These are phyloP conservation scores for Protobothrops flavoviridis DNA, from an alignment of 2,113 vertebrate species.

Conservation along the genomic window DNA sequence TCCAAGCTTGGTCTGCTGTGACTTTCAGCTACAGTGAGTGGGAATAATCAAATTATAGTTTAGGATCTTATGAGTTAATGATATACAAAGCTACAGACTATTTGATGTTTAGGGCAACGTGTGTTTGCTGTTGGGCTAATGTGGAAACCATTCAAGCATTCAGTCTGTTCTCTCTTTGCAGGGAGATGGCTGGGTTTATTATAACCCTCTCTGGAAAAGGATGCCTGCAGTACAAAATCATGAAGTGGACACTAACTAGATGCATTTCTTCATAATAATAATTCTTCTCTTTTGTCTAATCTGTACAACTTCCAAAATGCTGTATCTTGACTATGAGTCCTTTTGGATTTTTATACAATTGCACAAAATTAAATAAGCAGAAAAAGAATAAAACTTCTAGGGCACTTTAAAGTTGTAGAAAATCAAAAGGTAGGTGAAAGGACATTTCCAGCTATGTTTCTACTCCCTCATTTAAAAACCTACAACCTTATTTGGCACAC, in stretches of 20 bases:
- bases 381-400: constrained; percentile 62
- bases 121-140: background rate
- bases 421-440: constrained; percentile 57
- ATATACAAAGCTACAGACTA: background rate
- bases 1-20: background rate
- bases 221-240: constrained; percentile 64
- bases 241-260: constrained; percentile 61
- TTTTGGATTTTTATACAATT: constrained; percentile 66
- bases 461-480: background rate
- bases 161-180: constrained; percentile 61
- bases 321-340: constrained; percentile 63
- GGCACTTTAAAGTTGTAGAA: constrained; percentile 63
- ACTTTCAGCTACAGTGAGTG: background rate
- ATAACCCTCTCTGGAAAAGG: constrained; percentile 90
- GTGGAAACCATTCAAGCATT: background rate
- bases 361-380: constrained; percentile 61
- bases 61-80: background rate
- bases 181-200: constrained; percentile 94
- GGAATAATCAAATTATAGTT: background rate
- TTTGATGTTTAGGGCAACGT: background rate
- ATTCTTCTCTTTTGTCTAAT: constrained; percentile 58
- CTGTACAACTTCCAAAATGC: constrained; percentile 58
- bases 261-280: constrained; percentile 55
- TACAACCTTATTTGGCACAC: constrained; percentile 54
- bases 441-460: constrained; percentile 54